phyloP scores from a whole-genome alignment of 1,140 invertebrate species.

The Drosophila insularis region DNA sequence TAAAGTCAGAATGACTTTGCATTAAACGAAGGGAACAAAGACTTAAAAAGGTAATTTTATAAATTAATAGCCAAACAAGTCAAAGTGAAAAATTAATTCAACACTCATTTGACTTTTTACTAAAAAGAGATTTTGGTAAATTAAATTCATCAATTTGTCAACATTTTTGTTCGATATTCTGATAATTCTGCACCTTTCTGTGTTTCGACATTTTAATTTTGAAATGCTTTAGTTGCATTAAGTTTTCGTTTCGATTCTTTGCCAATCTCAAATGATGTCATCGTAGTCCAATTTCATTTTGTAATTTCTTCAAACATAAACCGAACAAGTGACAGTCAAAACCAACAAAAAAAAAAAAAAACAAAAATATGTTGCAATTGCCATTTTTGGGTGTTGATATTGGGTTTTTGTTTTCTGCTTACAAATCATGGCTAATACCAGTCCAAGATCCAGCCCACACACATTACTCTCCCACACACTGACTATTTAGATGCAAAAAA shows the following conservation, averaged over 20 bases:
- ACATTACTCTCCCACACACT: neutral
- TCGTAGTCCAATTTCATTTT: constrained; percentile 43
- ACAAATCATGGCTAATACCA: constrained; percentile 18
- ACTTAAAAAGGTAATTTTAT: neutral
- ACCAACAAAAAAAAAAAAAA: neutral
- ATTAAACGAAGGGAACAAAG: neutral
- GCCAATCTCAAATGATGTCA: constrained; percentile 33
- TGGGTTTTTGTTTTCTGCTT: constrained; percentile 14
- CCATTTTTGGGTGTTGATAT: constrained; percentile 38
- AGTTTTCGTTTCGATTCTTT: neutral
- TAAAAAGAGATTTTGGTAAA: neutral
- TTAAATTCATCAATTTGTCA: too few species aligned
- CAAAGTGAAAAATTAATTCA: neutral
- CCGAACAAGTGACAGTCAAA: constrained; percentile 22
- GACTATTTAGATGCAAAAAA: constrained; percentile 8
- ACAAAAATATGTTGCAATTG: constrained; percentile 48
- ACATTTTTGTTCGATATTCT: too few species aligned
- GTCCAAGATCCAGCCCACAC: constrained; percentile 5
- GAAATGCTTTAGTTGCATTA: neutral
- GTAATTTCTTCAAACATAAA: constrained; percentile 45
- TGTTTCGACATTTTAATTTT: too few species aligned
- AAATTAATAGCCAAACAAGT: neutral
- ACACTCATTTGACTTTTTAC: neutral
- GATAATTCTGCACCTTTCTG: too few species aligned
- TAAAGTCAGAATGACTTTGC: neutral